Evolutionary conservation across 2,888 invertebrate species (phyloP).

Genomic region (Drosophila hawaiiensis): DNA sequence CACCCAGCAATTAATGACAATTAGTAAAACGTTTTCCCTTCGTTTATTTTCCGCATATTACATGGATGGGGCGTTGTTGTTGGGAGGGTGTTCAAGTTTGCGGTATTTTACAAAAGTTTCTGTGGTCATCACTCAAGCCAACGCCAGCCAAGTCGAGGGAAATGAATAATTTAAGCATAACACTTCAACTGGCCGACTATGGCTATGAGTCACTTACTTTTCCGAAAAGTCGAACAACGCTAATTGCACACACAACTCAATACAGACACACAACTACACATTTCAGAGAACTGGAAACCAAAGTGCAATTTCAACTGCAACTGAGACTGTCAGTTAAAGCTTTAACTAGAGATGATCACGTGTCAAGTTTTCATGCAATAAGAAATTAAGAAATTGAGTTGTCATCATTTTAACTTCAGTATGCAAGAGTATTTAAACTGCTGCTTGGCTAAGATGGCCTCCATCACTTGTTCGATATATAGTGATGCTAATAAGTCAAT

Average conservation of each 20-base stretch:
- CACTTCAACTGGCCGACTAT: constrained; percentile 29
- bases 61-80: not conserved
- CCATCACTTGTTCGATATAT: not conserved
- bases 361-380: not conserved
- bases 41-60: constrained; percentile 10
- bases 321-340: constrained; percentile 14
- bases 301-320: constrained; percentile 30
- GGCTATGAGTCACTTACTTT: constrained; percentile 50
- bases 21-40: constrained; percentile 50
- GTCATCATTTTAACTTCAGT: not conserved
- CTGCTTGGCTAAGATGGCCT: not conserved
- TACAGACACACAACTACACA: not conserved
- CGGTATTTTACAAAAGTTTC: constrained; percentile 39
- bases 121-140: constrained; percentile 19
- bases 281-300: constrained; percentile 16
- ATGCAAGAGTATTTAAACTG: not conserved
- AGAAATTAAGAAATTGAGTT: not conserved
- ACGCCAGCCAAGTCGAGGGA: constrained; percentile 12
- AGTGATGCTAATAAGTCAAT: not conserved
- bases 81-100: constrained; percentile 35
- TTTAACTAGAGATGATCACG: constrained; percentile 4
- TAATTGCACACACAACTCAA: constrained; percentile 26
- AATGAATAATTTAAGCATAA: constrained; percentile 56
- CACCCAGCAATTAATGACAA: constrained; percentile 64
- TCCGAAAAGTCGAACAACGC: constrained; percentile 27